Evolutionary conservation across 2,797 vertebrate genomes (phyloP), one percentile per base, ranked within the genome.

Genomic region (Hapalemur alaotrensis): DNA sequence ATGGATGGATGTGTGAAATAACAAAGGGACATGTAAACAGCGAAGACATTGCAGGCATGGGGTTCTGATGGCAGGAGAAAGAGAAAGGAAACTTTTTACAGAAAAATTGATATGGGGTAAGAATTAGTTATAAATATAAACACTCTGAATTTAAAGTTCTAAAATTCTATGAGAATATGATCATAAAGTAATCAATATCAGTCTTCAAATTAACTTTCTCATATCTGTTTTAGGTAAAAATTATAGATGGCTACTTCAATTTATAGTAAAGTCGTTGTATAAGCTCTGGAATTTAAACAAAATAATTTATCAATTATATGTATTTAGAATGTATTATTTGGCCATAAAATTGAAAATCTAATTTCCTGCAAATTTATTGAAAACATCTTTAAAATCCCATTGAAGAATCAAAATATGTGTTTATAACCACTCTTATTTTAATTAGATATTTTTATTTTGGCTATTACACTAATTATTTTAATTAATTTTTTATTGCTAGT

Each of bases 341-440:
- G 35, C 78, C 59, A 57, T 95, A 91, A 96, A 94, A 89, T 81
- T 95, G 28, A 43, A 95, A 94, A 43, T 92, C 78, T 63, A 91
- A 93, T 96, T 95, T 95, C 76, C 91, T 95, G 41, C 81, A 9
- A 95, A 84, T 85, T 95, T 94, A 91, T 59, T 67, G 35, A 82
- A 97, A 57, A 86, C 3, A 4, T 80, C 87, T 65, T 9, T 0
- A 46, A 86, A 85, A 41, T 57, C 48, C 17, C 14, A 50, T 30
- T 43, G 79, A 59, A 61, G 54, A 43, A 57, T 41, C 25, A 81
- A 43, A 88, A 59, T 91, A 72, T 61, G 14, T 65, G 25, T 95
- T 90, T 89, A 92, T 48, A 93, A 72, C 25, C 43, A 69, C 75
- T 57, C 3, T 79, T 78, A 41, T 73, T 91, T 97, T 96, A 96